Base-by-base conservation (phyloP, 2,888 invertebrate species). In the Hirtodrosophila confusa region DNA sequence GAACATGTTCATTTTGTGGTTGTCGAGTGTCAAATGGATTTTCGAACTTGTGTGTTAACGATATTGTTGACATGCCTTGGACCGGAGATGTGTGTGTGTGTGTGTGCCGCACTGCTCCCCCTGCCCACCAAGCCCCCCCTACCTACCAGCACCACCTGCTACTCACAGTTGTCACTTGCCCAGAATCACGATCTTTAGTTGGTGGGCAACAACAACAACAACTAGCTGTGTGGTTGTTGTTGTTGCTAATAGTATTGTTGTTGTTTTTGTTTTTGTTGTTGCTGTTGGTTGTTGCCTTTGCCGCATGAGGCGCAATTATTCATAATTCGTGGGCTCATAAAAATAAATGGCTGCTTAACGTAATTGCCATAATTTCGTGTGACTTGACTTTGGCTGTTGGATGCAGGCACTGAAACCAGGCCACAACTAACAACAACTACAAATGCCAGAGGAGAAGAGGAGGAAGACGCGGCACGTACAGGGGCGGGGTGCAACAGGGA, bases 271-370 rank as follows among this genome's bases (percentile, higher is more conserved):
- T 54, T 23, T 27, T 60, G 64, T 45, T 72, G 39, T 65, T 65
- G 51, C 3, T 43, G 44, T 29, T 40, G 27, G 55, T 33, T 56
- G 35, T 44, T 62, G 62, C 31, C 31, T 31, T 45, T 57, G 58
- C 36, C 49, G 33, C 31, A 47, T 54, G 49, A 63, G 51, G 45
- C 72, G 78, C 82, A 82, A 82, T 82, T 82, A 82, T 82, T 82
- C 86, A 82, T 82, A 82, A 82, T 86, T 82, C 82, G 84, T 83
- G 78, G 82, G 86, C 80, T 84, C 82, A 86, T 83, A 83, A 83
- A 83, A 86, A 86, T 83, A 83, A 83, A 83, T 83, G 77, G 78
- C 84, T 83, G 82, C 86, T 83, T 83, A 83, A 78, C 86, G 86
- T 83, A 83, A 82, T 82, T 82, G 82, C 82, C 82, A 82, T 86